Conservation (phyloP, 2,113 vertebrate species). For the Cranoglanis bouderius region DNA sequence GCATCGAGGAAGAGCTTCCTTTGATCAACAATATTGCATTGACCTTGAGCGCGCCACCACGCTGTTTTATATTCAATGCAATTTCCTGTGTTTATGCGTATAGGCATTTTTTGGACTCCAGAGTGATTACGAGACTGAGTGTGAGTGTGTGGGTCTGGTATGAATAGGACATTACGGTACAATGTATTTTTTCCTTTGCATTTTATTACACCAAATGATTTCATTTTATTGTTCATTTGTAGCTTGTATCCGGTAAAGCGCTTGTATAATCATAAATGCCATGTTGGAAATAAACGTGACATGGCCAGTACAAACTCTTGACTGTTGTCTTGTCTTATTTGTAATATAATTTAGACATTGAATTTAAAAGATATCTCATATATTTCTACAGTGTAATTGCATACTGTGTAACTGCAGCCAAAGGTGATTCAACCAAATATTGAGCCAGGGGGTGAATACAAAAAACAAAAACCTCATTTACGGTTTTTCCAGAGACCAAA, state of each 20-base stretch:
- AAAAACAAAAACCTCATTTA: no score
- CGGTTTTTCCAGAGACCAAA: no score
- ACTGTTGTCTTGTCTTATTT: not conserved
- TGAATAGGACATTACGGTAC: conserved; percentile 7
- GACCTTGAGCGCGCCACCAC: conserved; percentile 65
- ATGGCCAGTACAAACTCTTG: not conserved
- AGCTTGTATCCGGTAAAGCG: not conserved
- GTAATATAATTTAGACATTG: not conserved
- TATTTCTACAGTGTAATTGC: not conserved
- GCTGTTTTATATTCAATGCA: conserved; percentile 67
- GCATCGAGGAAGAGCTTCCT: conserved; percentile 72
- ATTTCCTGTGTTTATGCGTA: conserved; percentile 72
- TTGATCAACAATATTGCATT: conserved; percentile 78
- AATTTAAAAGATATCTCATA: no score
- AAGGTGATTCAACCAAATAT: not conserved
- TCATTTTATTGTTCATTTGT: not conserved
- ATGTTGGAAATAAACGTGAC: not conserved
- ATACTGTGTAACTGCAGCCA: not conserved
- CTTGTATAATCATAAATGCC: not conserved
- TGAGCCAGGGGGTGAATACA: not conserved
- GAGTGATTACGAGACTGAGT: conserved; percentile 43
- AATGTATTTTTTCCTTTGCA: conserved; percentile 3
- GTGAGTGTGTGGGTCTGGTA: not conserved
- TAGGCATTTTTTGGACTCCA: conserved; percentile 53
- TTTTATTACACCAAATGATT: not conserved